Evolutionary conservation across 2,888 invertebrate species (phyloP).

Genomic region (Sarcophaga carnaria): DNA sequence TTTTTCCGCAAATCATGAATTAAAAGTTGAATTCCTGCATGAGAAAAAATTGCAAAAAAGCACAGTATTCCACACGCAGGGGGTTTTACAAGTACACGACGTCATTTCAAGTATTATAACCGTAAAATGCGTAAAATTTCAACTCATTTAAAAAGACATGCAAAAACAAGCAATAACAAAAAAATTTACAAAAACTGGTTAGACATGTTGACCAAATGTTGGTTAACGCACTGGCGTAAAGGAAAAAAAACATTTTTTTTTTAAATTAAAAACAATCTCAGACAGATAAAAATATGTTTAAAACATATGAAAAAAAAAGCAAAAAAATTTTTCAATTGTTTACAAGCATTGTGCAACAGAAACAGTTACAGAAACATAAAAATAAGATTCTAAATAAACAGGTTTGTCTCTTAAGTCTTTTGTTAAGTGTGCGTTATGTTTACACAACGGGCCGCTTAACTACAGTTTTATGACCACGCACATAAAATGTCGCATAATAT

Average conservation of each 20-base stretch:
- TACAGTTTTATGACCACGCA: neutral
- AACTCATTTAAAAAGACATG: neutral
- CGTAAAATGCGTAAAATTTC: constrained; percentile 65
- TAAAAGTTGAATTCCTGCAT: constrained; percentile 47
- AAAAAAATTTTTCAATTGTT: constrained; percentile 11
- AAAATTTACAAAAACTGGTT: constrained; percentile 13
- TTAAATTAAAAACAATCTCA: neutral
- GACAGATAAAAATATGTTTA: neutral
- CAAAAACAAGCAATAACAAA: neutral
- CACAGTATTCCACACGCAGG: neutral
- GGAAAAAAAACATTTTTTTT: constrained; percentile 21
- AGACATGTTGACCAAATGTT: constrained; percentile 59
- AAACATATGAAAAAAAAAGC: neutral
- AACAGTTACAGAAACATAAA: neutral
- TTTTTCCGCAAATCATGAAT: constrained; percentile 43
- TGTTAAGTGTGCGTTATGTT: constrained; percentile 7
- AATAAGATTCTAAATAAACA: constrained; percentile 47
- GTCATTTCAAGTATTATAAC: constrained; percentile 40
- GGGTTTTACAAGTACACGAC: constrained; percentile 3
- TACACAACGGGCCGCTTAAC: neutral
- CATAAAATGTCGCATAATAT: constrained; percentile 7
- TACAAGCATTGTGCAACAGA: constrained; percentile 2
- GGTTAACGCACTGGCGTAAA: constrained; percentile 26
- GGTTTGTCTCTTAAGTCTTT: constrained; percentile 62
- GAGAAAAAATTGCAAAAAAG: constrained; percentile 19